Evolutionary conservation across 92 coral and sea anemone species (phyloP).

Genomic region (Phenganax subtilis): DNA sequence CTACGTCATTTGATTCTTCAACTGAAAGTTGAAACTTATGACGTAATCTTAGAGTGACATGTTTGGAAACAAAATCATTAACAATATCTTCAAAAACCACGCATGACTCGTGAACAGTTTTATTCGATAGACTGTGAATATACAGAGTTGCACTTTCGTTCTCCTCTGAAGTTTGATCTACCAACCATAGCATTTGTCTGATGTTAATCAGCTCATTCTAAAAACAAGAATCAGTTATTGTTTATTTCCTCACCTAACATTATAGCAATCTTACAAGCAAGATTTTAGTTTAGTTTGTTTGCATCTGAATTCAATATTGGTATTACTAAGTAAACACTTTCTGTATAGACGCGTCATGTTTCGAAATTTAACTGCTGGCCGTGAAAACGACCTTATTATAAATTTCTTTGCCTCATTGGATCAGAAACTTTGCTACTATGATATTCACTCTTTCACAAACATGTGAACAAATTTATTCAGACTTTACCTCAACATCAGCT

Average conservation of each 20-base stretch:
- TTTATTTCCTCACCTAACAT: neutral
- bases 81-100: slow-evolving; percentile 44
- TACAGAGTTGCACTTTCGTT: neutral
- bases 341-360: too few species aligned
- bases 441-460: too few species aligned
- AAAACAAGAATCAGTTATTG: neutral
- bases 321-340: neutral
- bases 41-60: slow-evolving; percentile 35
- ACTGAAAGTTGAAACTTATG: slow-evolving; percentile 20
- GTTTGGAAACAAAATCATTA: slow-evolving; percentile 45
- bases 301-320: too few species aligned
- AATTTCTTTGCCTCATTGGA: too few species aligned
- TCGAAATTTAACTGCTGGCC: too few species aligned
- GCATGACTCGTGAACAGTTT: neutral
- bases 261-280: neutral
- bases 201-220: slow-evolving; percentile 32
- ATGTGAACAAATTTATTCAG: neutral
- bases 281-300: too few species aligned
- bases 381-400: too few species aligned
- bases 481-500: slow-evolving; percentile 22
- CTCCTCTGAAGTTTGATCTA: neutral
- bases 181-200: slow-evolving; percentile 17
- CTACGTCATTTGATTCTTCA: slow-evolving; percentile 8
- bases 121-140: neutral
- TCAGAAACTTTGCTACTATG: too few species aligned